phyloP scores from a whole-genome alignment of 2,797 vertebrate genomes.

The Labeo calbasu region DNA sequence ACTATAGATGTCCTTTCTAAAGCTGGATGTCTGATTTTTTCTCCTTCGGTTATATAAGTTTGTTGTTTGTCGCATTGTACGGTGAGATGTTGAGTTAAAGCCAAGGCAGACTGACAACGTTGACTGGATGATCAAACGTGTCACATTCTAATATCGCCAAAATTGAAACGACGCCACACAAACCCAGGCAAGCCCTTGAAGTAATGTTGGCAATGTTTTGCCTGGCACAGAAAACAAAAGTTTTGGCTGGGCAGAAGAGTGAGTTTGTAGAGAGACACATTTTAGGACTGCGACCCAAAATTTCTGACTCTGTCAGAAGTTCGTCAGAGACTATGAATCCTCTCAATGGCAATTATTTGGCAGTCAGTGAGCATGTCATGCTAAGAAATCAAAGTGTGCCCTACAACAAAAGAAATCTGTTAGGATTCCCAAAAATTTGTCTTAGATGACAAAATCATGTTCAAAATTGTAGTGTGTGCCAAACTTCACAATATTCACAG shows the following conservation, averaged over 20 bases:
- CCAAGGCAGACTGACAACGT: background rate
- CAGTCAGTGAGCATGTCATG: background rate
- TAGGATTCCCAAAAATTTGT: background rate
- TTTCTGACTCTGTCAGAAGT: background rate
- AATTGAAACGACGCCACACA: background rate
- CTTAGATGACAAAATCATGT: background rate
- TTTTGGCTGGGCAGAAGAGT: background rate
- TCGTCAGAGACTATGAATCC: background rate
- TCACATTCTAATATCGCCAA: background rate
- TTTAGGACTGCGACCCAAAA: background rate
- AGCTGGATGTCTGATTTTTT: background rate
- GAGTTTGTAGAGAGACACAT: background rate
- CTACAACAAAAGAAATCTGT: background rate
- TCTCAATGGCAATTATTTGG: conserved; percentile 11
- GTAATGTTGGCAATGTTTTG: background rate
- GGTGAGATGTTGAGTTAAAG: background rate
- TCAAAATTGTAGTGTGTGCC: background rate
- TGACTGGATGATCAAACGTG: background rate
- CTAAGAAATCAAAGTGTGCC: background rate
- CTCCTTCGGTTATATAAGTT: background rate
- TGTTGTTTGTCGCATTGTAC: background rate
- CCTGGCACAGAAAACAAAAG: conserved; percentile 4
- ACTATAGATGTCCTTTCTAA: conserved; percentile 46
- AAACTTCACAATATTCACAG: background rate
- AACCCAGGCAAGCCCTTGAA: no score